phyloP scores from a whole-genome alignment of 2,888 invertebrate genomes.

The Melinopterus prodromus region DNA sequence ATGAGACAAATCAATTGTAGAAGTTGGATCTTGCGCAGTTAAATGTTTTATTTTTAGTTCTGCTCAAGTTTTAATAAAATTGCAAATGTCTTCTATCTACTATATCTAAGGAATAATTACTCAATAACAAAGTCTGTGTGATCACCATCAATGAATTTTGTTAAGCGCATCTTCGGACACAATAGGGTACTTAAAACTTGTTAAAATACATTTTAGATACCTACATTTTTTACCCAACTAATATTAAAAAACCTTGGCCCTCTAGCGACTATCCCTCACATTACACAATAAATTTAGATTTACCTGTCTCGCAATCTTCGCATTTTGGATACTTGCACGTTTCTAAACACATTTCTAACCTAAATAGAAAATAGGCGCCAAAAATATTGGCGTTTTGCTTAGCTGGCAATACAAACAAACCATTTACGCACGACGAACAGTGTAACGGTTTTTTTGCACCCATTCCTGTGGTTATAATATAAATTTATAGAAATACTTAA shows the following conservation, averaged over 20 bases:
- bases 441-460: not conserved
- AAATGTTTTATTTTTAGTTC: no score
- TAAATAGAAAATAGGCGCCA: not conserved
- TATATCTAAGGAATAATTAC: no score
- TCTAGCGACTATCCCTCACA: not conserved
- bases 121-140: not conserved
- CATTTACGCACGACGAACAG: not conserved
- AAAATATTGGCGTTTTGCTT: not conserved
- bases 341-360: conserved; percentile 4
- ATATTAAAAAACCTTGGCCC: not conserved
- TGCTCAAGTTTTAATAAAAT: no score
- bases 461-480: not conserved
- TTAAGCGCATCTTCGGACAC: not conserved
- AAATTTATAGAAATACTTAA: not conserved
- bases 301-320: not conserved
- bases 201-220: not conserved
- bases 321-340: not conserved
- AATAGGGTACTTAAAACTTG: not conserved
- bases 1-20: no score
- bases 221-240: not conserved
- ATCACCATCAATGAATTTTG: not conserved
- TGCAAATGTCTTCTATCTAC: no score
- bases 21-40: no score
- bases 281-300: not conserved
- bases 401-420: not conserved